Conservation (phyloP, 1,140 invertebrate species). For the Scaptodrosophila lebanonensis region DNA sequence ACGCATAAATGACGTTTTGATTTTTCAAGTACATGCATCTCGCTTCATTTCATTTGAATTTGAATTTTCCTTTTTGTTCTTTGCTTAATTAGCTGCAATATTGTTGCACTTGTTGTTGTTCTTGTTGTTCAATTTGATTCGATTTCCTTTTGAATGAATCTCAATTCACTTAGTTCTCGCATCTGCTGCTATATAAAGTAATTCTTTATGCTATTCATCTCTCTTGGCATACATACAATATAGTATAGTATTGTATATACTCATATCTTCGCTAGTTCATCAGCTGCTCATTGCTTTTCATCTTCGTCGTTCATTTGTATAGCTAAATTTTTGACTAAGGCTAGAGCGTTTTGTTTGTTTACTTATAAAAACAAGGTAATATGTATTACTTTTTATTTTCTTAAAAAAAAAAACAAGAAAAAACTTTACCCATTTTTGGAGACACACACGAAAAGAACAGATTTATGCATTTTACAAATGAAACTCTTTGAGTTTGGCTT, state of each 20-base stretch:
- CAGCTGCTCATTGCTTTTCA: too few species aligned
- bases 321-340: constrained; percentile 35
- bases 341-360: constrained; percentile 30
- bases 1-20: constrained; percentile 7
- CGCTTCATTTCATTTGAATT: neutral
- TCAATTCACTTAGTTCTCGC: neutral
- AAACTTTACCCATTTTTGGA: constrained; percentile 18
- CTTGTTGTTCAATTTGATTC: neutral
- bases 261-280: too few species aligned
- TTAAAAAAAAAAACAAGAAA: constrained; percentile 3
- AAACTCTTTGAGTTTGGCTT: constrained; percentile 62
- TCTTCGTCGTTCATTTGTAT: constrained; percentile 17
- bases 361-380: constrained; percentile 11
- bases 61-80: constrained; percentile 1
- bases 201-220: constrained; percentile 17
- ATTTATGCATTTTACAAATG: constrained; percentile 50
- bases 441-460: constrained; percentile 17
- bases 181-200: constrained; percentile 21
- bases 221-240: neutral
- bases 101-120: constrained; percentile 29
- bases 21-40: too few species aligned
- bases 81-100: constrained; percentile 14
- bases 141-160: neutral
- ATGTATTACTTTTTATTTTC: constrained; percentile 9
- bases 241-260: constrained; percentile 18